Evolutionary conservation across 1,140 invertebrate species (phyloP), one percentile per base, ranked within the genome.

Genomic region (Drosophila trapezifrons): DNA sequence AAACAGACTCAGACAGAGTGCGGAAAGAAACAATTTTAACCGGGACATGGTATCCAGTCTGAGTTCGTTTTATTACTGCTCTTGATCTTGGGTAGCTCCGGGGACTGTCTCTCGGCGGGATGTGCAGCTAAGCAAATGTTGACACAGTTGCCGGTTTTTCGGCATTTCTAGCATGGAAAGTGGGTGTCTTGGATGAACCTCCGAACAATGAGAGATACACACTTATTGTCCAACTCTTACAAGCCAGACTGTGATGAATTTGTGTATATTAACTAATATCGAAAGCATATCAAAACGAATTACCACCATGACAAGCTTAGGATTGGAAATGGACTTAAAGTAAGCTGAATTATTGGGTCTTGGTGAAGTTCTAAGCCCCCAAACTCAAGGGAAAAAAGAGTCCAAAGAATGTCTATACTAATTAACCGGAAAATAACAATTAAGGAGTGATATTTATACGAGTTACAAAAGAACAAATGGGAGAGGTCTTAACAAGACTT

Each of bases 41-140:
- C 17, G 62, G 35, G 52, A 72, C 82, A 86, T 87, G 58, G 22
- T 82, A 15, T 43, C 69, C 9, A n/a, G 7, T 47, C 63, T 37
- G 46, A 35, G 40, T 62, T 17, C 15, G 17, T 25, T 62, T 58
- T 45, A 13, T 29, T 17, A 87, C 82, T 86, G 66, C 2, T 40
- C 42, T 29, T 51, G 3, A 12, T 43, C 27, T 35, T 4, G 29
- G 2, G 15, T 18, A 18, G 9, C 13, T 52, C 32, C 10, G 17
- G 12, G 10, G 43, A 27, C 37, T 17, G 5, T 3, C 18, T 8
- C 54, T 20, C 10, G 4, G 29, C 13, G 27, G 18, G 17, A 37
- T 29, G 4, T 12, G 45, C 66, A 67, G 58, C 57, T 66, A 37
- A 27, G 15, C 18, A 78, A 86, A 87, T 49, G 76, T 85, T 82